Conservation (phyloP, 2,888 invertebrate species). For the Hemistola chrysoprasaria region DNA sequence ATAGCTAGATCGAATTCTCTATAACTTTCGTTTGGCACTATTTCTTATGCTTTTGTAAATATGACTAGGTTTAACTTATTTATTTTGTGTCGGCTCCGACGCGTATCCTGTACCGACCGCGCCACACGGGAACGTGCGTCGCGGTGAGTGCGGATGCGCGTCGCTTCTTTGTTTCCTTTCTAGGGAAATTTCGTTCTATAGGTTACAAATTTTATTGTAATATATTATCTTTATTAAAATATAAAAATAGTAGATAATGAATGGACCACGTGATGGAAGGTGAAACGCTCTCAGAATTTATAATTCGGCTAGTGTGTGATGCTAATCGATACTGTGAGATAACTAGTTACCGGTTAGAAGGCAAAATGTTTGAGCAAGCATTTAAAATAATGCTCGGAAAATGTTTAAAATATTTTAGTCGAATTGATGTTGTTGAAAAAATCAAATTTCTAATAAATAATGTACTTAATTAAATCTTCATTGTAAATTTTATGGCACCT, state of each 20-base stretch:
- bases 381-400: slow-evolving; percentile 76
- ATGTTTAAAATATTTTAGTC: slow-evolving; percentile 69
- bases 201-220: slow-evolving; percentile 82
- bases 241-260: slow-evolving; percentile 67
- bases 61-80: slow-evolving; percentile 76
- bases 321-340: slow-evolving; percentile 55
- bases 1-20: slow-evolving; percentile 74
- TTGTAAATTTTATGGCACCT: slow-evolving; percentile 78
- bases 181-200: slow-evolving; percentile 77
- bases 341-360: slow-evolving; percentile 70
- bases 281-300: slow-evolving; percentile 74
- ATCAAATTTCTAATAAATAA: slow-evolving; percentile 78
- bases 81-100: slow-evolving; percentile 55
- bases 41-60: slow-evolving; percentile 79
- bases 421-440: slow-evolving; percentile 80
- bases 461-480: slow-evolving; percentile 81
- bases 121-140: slow-evolving; percentile 14
- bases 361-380: slow-evolving; percentile 78
- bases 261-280: slow-evolving; percentile 74
- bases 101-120: slow-evolving; percentile 30
- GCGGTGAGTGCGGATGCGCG: slow-evolving; percentile 24
- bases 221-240: slow-evolving; percentile 65
- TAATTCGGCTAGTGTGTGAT: slow-evolving; percentile 68
- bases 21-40: slow-evolving; percentile 65
- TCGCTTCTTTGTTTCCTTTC: slow-evolving; percentile 52